Evolutionary conservation across 2,888 invertebrate genomes (phyloP).

Genomic region (Erpobdella octoculata): DNA sequence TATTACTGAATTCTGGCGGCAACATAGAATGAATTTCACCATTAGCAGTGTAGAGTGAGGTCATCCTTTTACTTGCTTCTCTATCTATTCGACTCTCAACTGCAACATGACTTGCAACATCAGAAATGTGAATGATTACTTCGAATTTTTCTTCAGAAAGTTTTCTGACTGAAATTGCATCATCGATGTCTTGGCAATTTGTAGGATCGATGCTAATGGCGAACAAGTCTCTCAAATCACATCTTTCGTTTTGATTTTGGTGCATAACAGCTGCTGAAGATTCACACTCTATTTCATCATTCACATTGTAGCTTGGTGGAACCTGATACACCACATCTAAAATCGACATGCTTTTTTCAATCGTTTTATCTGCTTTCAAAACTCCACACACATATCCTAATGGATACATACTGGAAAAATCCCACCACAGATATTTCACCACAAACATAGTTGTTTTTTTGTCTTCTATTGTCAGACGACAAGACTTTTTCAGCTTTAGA

Average conservation of each 20-base stretch:
- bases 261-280: constrained; percentile 45
- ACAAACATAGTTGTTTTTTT: constrained; percentile 42
- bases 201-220: constrained; percentile 88
- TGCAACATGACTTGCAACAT: constrained; percentile 73
- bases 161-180: constrained; percentile 74
- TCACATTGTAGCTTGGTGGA: constrained; percentile 36
- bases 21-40: constrained; percentile 77
- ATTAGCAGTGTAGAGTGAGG: constrained; percentile 50
- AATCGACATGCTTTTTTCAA: constrained; percentile 39
- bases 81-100: constrained; percentile 61
- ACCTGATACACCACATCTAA: constrained; percentile 43
- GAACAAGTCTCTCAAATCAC: constrained; percentile 55
- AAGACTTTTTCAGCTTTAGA: constrained; percentile 41
- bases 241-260: too few relatives aligned
- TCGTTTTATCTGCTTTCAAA: constrained; percentile 38
- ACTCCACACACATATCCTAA: constrained; percentile 45
- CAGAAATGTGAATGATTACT: constrained; percentile 83
- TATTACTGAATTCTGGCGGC: constrained; percentile 70
- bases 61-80: constrained; percentile 70
- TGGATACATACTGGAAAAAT: constrained; percentile 39
- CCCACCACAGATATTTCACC: constrained; percentile 45
- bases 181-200: constrained; percentile 84
- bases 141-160: constrained; percentile 59
- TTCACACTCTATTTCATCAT: too few relatives aligned
- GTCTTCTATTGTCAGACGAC: constrained; percentile 38